These are phyloP conservation scores for Pseudanteris insignis DNA, from an alignment of 2,888 invertebrate genomes.

Conservation along the genomic window DNA sequence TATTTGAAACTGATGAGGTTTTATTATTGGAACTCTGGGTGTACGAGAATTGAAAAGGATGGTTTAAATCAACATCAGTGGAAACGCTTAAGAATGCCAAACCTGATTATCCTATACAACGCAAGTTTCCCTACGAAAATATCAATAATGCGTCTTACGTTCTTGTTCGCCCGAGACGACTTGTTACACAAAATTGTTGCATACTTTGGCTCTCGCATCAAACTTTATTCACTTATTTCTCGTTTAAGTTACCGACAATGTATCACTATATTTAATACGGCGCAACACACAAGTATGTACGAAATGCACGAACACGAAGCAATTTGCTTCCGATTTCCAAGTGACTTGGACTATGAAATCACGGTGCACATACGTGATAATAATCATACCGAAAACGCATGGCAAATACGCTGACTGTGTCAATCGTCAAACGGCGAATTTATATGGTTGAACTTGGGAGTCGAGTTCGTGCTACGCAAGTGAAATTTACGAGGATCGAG, in stretches of 20 bases:
- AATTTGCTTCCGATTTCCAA: conserved; percentile 32
- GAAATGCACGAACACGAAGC: conserved; percentile 22
- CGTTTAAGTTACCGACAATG: not conserved
- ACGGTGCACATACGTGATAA: conserved; percentile 27
- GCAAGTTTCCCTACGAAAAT: too few species aligned
- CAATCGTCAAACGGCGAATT: conserved; percentile 28
- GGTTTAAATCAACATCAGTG: too few species aligned
- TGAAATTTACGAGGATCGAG: conserved; percentile 21
- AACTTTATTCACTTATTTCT: too few species aligned
- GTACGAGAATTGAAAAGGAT: too few species aligned
- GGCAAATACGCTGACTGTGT: conserved; percentile 35
- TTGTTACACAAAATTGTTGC: too few species aligned
- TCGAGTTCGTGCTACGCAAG: conserved; percentile 28
- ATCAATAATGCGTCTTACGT: too few species aligned
- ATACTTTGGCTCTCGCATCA: too few species aligned
- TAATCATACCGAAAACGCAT: conserved; percentile 32
- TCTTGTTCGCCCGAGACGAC: too few species aligned
- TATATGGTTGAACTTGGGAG: conserved; percentile 29
- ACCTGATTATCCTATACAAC: too few species aligned
- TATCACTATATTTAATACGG: conserved; percentile 4
- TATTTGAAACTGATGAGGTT: too few species aligned
- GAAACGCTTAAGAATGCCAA: too few species aligned
- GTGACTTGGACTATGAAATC: conserved; percentile 35
- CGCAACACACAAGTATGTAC: conserved; percentile 7
- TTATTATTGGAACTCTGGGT: too few species aligned